A percentile compares a stretch with the other conserved stretches of the same genome.
phyloP scores from a whole-genome alignment of 2,113 vertebrate genomes.

The Triplophysa dalaica region DNA sequence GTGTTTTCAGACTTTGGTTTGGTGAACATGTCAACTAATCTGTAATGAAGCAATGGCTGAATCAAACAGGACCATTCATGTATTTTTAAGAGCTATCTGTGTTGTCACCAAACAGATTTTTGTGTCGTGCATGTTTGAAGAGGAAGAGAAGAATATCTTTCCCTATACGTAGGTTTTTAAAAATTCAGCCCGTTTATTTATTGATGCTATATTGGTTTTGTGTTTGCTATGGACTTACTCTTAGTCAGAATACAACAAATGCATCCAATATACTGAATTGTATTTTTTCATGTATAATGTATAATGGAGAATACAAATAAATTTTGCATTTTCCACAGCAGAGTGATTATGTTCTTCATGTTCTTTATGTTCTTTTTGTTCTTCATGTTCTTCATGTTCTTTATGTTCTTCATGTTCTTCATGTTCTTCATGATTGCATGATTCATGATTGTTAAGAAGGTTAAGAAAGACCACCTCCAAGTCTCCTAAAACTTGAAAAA shows the following conservation, averaged over 20 bases:
- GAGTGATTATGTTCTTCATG: too few relatives aligned
- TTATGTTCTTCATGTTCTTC: too few relatives aligned
- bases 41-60: neutral
- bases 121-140: neutral
- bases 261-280: too few relatives aligned
- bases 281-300: too few relatives aligned
- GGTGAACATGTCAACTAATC: neutral
- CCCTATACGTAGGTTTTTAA: neutral
- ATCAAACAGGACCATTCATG: neutral
- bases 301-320: too few relatives aligned
- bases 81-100: neutral
- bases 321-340: too few relatives aligned
- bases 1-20: neutral
- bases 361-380: too few relatives aligned
- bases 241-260: neutral
- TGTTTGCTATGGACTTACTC: neutral
- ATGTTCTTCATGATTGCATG: too few relatives aligned
- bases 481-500: too few relatives aligned
- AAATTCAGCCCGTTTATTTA: constrained; percentile 7
- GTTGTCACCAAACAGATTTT: constrained; percentile 4
- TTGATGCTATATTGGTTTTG: constrained; percentile 17
- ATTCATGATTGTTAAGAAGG: too few relatives aligned
- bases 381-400: too few relatives aligned
- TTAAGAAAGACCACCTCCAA: too few relatives aligned
- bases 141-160: neutral